Evolutionary conservation across 2,113 vertebrate species (phyloP).

Genomic region (Egretta garzetta): DNA sequence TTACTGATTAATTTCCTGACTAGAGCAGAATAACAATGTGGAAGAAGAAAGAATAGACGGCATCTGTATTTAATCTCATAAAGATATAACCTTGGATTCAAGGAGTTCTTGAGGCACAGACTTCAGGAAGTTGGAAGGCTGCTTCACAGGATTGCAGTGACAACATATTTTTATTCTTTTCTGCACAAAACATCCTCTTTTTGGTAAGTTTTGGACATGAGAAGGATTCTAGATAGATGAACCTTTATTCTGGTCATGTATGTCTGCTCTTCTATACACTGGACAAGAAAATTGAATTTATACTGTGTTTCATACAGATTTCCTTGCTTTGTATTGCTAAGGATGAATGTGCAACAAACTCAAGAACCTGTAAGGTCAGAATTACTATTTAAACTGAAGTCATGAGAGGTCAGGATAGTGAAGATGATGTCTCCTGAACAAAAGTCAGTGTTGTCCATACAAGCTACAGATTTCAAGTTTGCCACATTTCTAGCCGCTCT

Average conservation of each 20-base stretch:
- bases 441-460: not conserved
- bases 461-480: not conserved
- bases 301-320: accelerated
- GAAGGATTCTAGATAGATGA: not conserved
- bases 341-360: not conserved
- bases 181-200: not conserved
- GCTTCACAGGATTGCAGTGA: not conserved
- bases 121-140: not conserved
- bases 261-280: not conserved
- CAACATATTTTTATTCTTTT: not conserved
- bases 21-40: not conserved
- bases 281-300: not conserved
- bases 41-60: not conserved
- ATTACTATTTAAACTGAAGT: not conserved
- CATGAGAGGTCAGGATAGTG: not conserved
- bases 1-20: not conserved
- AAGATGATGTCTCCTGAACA: not conserved
- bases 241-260: not conserved
- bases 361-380: not conserved
- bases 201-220: not conserved
- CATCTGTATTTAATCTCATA: not conserved
- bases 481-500: not conserved
- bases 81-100: not conserved
- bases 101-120: not conserved
- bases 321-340: not conserved